Base-by-base conservation (phyloP, 1,140 invertebrate species). In the Dendroctonus valens region DNA sequence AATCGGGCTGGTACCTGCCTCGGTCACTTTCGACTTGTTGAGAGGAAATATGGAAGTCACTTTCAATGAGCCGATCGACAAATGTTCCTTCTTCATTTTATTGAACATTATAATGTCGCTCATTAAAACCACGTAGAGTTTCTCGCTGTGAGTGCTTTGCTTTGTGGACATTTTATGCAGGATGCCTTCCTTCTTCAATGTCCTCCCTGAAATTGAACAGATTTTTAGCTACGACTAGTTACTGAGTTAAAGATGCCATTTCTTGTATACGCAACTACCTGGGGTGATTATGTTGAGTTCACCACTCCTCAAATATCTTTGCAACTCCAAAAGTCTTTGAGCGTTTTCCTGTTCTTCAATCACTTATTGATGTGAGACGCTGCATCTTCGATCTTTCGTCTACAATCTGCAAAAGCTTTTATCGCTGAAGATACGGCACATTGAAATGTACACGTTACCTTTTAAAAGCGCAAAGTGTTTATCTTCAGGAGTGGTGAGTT, bases 321-420 rank as follows among this genome's bases (percentile, higher is more conserved):
- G 89, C 54, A 91, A 78, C 72, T 85, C 82, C 11, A 91, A 77
- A 69, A 91, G 80, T 72, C 84, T 84, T 76, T 87, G 83, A 40
- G 86, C 86, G 69, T 89, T 85, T 75, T 91, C 89, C 70, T 90
- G 87, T 68, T 91, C 87, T 66, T 85, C 82, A 2, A 91, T 84
- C 44, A 89, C 81, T 41, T 81, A 68, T 91, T 89, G 37, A 91
- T 90, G 71, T 91, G 88, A 2, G 78, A 76, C 0, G 88, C 88
- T 41, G 88, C 85, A 46, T 83, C 83, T 74, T 87, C 84, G 44
- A 91, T 83, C 79, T 89, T 83, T 59, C 82, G 80, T 6, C 89
- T 80, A 5, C 88, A 89, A 63, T 86, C 88, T 86, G 70, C 9
- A 61, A 51, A 52, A 51, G 8, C 42, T 51, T 59, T 41, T 66